Conservation (phyloP, 1,140 invertebrate species). For the Zaprionus ghesquierei region DNA sequence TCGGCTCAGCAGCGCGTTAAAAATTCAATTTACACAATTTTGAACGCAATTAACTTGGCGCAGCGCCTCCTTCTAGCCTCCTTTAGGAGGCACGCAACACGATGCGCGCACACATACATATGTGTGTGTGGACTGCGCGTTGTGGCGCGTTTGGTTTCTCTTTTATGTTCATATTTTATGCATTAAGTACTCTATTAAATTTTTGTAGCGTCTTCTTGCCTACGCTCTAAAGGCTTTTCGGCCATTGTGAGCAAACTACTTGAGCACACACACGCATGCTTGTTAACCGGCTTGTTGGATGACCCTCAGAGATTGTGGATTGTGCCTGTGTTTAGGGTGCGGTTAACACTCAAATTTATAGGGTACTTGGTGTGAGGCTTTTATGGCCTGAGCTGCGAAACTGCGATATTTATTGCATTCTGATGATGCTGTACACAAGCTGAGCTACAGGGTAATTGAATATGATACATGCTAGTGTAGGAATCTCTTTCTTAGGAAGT, state of each 20-base stretch:
- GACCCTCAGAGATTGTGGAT: slow-evolving; percentile 22
- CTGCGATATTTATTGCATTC: slow-evolving; percentile 63
- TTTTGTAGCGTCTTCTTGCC: slow-evolving; percentile 34
- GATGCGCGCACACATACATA: slow-evolving; percentile 6
- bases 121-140: slow-evolving; percentile 22
- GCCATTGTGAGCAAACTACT: slow-evolving; percentile 3
- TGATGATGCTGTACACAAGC: slow-evolving; percentile 19
- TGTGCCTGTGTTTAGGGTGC: slow-evolving; percentile 50
- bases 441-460: not conserved
- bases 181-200: slow-evolving; percentile 75
- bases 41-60: slow-evolving; percentile 71
- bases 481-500: no score
- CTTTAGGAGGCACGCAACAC: slow-evolving; percentile 44
- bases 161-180: slow-evolving; percentile 68
- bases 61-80: not conserved
- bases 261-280: not conserved
- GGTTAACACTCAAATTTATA: slow-evolving; percentile 48
- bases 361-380: slow-evolving; percentile 37
- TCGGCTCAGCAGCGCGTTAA: slow-evolving; percentile 54
- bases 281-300: slow-evolving; percentile 18
- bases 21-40: slow-evolving; percentile 80
- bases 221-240: not conserved
- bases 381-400: slow-evolving; percentile 43
- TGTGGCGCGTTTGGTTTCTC: slow-evolving; percentile 24
- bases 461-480: no score